Evolutionary conservation across 2,888 invertebrate species (phyloP), one percentile per base, ranked within the genome.

Genomic region (Patella caerulea): DNA sequence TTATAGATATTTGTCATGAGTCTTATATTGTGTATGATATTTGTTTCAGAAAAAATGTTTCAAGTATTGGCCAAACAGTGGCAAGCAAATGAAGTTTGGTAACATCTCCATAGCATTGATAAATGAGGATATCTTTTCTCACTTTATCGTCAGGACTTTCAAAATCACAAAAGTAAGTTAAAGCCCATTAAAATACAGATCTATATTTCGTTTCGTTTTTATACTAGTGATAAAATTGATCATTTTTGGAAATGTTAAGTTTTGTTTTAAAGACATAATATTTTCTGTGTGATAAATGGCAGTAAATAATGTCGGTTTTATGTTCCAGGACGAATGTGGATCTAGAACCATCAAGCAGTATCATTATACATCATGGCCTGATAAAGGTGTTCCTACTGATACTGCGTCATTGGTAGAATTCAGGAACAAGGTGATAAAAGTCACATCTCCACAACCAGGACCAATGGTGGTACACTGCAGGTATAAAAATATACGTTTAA

Each of bases 321-420:
- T n/a, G 15, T 59, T 74, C 24, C n/a, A 78, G 75, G 55, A 59
- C n/a, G 52, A 71, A 1, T 56, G 45, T 65, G 75, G 53, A 1
- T 9, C 70, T 0, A 77, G 79, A 24, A 80, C 56, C 5, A 76
- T 89, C 7, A 81, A 79, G 24, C 90, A 89, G 78, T 88, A 88
- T 75, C 89, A 90, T 79, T 90, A 86, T 83, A 89, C 88, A 2
- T 85, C 86, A 3, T 90, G 90, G 90, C 90, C 90, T 1, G 90
- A 90, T 78, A 88, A 86, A 74, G 88, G 89, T 69, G 84, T 84
- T 15, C 86, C 86, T 0, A 78, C 74, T n/a, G 83, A 83, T 29
- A 81, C 84, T 0, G 83, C 87, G 29, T 86, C 88, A 19, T 77
- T 89, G 70, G 86, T 89, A n/a, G 81, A 85, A 15, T 88, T 89